These are phyloP conservation scores for Nasonia longicornis DNA, from an alignment of 1,140 invertebrate species.

Conservation along the genomic window DNA sequence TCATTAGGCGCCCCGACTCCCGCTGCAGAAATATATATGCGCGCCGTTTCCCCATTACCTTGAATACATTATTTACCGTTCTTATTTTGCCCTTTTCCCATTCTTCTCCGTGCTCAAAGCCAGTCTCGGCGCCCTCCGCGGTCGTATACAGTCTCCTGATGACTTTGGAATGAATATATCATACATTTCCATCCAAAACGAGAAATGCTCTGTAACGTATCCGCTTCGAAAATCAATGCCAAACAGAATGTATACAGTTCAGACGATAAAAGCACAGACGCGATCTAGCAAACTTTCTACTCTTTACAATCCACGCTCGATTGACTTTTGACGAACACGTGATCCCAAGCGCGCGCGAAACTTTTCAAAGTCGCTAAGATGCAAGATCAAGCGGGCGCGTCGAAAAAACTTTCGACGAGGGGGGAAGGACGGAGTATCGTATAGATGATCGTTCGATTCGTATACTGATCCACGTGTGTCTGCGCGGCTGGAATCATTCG, in stretches of 20 bases:
- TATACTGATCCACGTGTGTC: not conserved
- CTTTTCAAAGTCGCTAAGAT: slow-evolving; percentile 50
- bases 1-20: slow-evolving; percentile 60
- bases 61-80: slow-evolving; percentile 67
- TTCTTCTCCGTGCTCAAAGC: not conserved
- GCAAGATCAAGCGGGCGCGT: slow-evolving; percentile 52
- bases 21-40: slow-evolving; percentile 18
- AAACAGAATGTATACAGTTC: not conserved
- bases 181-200: too few species aligned
- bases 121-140: not conserved
- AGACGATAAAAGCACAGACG: not conserved
- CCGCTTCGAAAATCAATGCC: not conserved
- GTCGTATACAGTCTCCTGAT: not conserved
- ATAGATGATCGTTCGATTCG: slow-evolving; percentile 14
- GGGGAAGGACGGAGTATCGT: not conserved
- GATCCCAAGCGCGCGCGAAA: slow-evolving; percentile 22
- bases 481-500: not conserved
- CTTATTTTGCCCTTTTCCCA: slow-evolving; percentile 53
- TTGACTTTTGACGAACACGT: slow-evolving; percentile 55
- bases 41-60: slow-evolving; percentile 38
- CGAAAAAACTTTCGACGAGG: not conserved
- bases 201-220: not conserved
- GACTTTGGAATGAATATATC: not conserved
- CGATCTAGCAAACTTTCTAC: not conserved
- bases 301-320: slow-evolving; percentile 49